phyloP scores from a whole-genome alignment of 2,113 vertebrate genomes.

The Speoplatyrhinus poulsoni region DNA sequence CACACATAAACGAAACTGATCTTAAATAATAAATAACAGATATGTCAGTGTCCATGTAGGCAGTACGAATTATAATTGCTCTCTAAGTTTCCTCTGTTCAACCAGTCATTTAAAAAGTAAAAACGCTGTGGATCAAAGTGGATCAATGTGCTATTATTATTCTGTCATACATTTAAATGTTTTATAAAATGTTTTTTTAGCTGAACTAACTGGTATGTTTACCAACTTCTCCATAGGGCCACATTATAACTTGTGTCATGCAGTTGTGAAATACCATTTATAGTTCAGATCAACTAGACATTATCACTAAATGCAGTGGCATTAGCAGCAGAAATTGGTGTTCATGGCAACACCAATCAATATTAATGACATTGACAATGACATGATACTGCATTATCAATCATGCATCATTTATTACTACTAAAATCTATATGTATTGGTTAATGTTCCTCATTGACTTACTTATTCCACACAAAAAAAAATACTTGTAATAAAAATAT shows the following conservation, averaged over 20 bases:
- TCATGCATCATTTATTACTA: too few species aligned
- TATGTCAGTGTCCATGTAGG: not conserved
- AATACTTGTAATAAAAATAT: too few species aligned
- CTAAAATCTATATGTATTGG: too few species aligned
- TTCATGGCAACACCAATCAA: too few species aligned
- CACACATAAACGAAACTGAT: not conserved
- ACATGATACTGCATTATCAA: too few species aligned
- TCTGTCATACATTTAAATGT: not conserved
- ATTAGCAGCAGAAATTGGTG: not conserved
- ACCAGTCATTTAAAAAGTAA: not conserved
- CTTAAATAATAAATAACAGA: too few species aligned
- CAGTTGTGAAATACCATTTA: too few species aligned
- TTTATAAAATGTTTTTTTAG: not conserved
- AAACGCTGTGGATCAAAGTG: not conserved
- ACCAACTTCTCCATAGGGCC: too few species aligned
- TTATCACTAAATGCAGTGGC: not conserved
- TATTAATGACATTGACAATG: too few species aligned
- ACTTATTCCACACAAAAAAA: too few species aligned
- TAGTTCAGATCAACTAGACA: not conserved
- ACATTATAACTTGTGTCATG: too few species aligned
- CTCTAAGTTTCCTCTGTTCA: not conserved
- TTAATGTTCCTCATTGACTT: too few species aligned
- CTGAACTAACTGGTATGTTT: not conserved
- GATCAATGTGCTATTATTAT: not conserved
- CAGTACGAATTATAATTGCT: not conserved